Evolutionary conservation across 2,797 vertebrate genomes (phyloP).

Genomic region (Malurus splendens): DNA sequence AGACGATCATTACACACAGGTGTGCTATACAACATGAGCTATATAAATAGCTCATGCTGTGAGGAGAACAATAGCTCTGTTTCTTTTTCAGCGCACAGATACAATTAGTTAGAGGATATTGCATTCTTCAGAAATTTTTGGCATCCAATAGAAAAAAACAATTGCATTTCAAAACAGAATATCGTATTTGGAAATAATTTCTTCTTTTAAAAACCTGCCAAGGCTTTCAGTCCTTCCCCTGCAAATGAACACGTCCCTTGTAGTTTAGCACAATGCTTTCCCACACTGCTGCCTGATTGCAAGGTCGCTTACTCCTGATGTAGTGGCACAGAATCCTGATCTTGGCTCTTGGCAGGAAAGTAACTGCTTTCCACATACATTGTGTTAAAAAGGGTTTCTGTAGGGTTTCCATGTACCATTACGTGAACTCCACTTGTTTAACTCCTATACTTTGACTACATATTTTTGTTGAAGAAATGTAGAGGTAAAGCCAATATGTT

Average conservation of each 20-base stretch:
- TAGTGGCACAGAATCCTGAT: background rate
- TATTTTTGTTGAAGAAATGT: background rate
- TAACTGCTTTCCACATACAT: background rate
- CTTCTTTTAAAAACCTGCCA: constrained; percentile 46
- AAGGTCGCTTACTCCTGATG: background rate
- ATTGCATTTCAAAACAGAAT: constrained; percentile 29
- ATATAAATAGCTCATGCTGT: background rate
- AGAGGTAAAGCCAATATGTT: background rate
- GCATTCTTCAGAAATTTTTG: constrained; percentile 33
- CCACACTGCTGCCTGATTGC: background rate
- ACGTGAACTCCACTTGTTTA: background rate
- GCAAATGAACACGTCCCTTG: background rate
- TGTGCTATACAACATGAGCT: background rate
- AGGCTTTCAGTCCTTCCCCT: constrained; percentile 6
- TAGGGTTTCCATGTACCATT: background rate
- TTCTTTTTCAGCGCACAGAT: constrained; percentile 26
- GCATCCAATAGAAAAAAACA: constrained; percentile 20
- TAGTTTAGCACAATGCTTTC: constrained; percentile 33
- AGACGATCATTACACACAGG: background rate
- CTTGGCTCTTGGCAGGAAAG: background rate
- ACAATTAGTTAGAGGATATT: constrained; percentile 37
- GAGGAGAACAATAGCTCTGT: constrained; percentile 42
- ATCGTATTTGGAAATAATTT: constrained; percentile 31
- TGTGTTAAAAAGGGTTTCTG: background rate
- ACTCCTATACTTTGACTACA: background rate